Conservation (phyloP, 2,888 invertebrate genomes). For the Rhamphomyia laevipes region DNA sequence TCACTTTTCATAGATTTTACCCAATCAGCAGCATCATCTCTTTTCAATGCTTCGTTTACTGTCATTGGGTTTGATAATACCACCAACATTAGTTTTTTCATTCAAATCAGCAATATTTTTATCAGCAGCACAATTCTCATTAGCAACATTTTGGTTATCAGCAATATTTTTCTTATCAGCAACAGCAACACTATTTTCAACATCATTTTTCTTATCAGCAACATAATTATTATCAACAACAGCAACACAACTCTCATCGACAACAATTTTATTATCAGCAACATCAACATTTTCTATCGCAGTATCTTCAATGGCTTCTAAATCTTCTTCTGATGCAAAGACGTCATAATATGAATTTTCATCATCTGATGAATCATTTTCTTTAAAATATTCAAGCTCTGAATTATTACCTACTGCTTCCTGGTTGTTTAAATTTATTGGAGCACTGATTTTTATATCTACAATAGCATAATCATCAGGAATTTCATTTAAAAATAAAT, state of each 20-base stretch:
- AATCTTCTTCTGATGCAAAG: too few relatives aligned
- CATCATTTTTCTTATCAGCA: not conserved
- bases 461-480: too few relatives aligned
- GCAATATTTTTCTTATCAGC: not conserved
- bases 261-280: conserved; percentile 2
- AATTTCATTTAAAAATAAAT: too few relatives aligned
- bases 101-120: not conserved
- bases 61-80: conserved; percentile 1
- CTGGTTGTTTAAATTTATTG: not conserved
- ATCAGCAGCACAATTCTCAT: not conserved
- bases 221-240: not conserved
- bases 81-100: not conserved
- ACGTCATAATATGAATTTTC: conserved; percentile 1
- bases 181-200: not conserved
- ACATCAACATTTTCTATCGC: too few relatives aligned
- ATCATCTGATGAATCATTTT: not conserved
- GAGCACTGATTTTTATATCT: conserved; percentile 3
- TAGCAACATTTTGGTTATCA: not conserved
- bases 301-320: too few relatives aligned
- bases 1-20: conserved; percentile 2
- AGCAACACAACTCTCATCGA: not conserved
- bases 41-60: conserved; percentile 1
- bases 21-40: not conserved
- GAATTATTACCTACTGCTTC: not conserved
- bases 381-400: not conserved